A percentile compares a stretch with the other conserved stretches of the same genome.
Evolutionary conservation across 2,797 vertebrate genomes (phyloP).

Genomic region (Cottoperca gobio): DNA sequence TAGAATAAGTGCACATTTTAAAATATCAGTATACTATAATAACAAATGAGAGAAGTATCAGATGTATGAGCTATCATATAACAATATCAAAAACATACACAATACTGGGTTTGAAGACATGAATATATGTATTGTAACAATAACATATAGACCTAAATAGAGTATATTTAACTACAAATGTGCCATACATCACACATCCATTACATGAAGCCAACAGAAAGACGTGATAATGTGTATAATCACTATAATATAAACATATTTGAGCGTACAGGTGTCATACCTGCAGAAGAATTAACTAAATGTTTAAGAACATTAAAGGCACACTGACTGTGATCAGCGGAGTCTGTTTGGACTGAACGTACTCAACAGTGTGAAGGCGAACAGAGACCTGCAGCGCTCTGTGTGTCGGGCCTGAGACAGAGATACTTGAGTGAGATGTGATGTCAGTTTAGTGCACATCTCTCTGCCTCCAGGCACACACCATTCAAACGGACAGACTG

Average conservation of each 20-base stretch:
- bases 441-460: conserved; percentile 16
- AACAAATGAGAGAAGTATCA: neutral
- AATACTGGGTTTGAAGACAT: neutral
- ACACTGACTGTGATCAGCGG: neutral
- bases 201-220: neutral
- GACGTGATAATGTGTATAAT: neutral
- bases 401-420: neutral
- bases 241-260: neutral
- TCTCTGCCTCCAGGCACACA: conserved; percentile 18
- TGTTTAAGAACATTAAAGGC: neutral
- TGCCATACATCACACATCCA: neutral
- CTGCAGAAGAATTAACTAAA: neutral
- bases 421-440: conserved; percentile 17
- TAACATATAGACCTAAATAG: neutral
- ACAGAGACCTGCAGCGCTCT: conserved; percentile 4
- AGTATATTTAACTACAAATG: neutral
- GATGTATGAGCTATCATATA: neutral
- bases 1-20: neutral
- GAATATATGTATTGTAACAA: neutral
- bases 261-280: neutral
- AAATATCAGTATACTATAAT: neutral
- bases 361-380: neutral
- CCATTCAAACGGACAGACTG: conserved; percentile 4
- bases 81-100: neutral
- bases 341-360: conserved; percentile 3